Evolutionary conservation across 2,888 invertebrate genomes (phyloP).

Genomic region (Nysson spinosus): DNA sequence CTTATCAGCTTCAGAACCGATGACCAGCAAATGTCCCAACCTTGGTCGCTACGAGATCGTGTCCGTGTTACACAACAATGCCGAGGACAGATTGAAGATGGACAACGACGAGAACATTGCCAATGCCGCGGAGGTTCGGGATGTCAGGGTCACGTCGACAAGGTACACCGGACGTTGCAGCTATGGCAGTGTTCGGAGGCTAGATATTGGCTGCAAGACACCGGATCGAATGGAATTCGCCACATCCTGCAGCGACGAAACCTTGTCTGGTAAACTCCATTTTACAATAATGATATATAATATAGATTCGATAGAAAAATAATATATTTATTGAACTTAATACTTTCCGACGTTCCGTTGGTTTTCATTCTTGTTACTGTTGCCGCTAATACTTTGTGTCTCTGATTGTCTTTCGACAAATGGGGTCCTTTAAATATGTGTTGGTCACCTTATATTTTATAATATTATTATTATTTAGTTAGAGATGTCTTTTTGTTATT

Average conservation of each 20-base stretch:
- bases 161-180: constrained; percentile 65
- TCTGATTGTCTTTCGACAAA: no score
- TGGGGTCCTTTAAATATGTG: no score
- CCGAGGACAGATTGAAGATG: constrained; percentile 44
- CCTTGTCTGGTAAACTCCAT: constrained; percentile 60
- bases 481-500: no score
- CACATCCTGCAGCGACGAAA: constrained; percentile 71
- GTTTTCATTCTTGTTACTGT: no score
- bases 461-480: no score
- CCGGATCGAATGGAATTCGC: constrained; percentile 73
- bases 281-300: background rate
- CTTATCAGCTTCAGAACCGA: constrained; percentile 67
- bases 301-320: background rate
- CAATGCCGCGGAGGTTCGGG: constrained; percentile 65
- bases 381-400: no score
- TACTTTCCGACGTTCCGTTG: no score
- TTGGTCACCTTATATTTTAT: no score
- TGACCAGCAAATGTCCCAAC: constrained; percentile 71
- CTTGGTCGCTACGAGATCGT: constrained; percentile 72
- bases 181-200: constrained; percentile 64
- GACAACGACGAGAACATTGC: constrained; percentile 51
- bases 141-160: constrained; percentile 63
- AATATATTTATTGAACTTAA: no score
- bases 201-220: constrained; percentile 73
- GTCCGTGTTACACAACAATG: constrained; percentile 60